Evolutionary conservation across 2,113 vertebrate genomes (phyloP), one percentile per base, ranked within the genome.

Genomic region (Grallaria varia): DNA sequence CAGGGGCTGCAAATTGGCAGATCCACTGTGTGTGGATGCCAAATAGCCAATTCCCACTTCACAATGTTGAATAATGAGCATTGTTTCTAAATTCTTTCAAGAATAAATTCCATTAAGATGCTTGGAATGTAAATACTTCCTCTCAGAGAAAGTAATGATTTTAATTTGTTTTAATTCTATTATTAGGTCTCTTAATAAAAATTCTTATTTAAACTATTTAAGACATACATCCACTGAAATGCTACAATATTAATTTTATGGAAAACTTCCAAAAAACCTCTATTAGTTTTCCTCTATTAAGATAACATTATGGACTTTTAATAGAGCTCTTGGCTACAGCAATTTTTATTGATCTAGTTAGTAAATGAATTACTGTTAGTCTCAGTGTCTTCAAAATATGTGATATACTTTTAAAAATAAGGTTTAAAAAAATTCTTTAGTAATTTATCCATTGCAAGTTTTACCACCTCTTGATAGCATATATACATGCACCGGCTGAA

Each of bases 261-360:
- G 97, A 97, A 94, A 97, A 97, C 89, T 97, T 98, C 97, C 97
- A 98, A 71, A 82, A 95, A 93, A 94, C 96, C 93, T 97, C 79
- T 97, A 95, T 98, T 97, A 88, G 85, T 96, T 97, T 97, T 84
- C 80, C 59, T 95, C 95, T 95, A 97, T 98, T 98, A 98, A 97
- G 90, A 97, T 97, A 97, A 95, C 96, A 95, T 98, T 97, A 98
- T 98, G 96, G 95, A 97, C 94, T 98, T 98, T 95, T 98, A 98
- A 98, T 98, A 97, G 93, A 97, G 91, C 93, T 94, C 91, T 95
- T 91, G 93, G 89, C 94, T 97, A 84, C 95, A 96, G 97, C 94
- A 92, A 74, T 96, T 98, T 98, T 97, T 98, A 98, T 98, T 98
- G 97, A 97, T 96, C 95, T 97, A 97, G 93, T 98, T 98, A 97